phyloP scores from a whole-genome alignment of 2,113 vertebrate species.

The Apaloderma vittatum region DNA sequence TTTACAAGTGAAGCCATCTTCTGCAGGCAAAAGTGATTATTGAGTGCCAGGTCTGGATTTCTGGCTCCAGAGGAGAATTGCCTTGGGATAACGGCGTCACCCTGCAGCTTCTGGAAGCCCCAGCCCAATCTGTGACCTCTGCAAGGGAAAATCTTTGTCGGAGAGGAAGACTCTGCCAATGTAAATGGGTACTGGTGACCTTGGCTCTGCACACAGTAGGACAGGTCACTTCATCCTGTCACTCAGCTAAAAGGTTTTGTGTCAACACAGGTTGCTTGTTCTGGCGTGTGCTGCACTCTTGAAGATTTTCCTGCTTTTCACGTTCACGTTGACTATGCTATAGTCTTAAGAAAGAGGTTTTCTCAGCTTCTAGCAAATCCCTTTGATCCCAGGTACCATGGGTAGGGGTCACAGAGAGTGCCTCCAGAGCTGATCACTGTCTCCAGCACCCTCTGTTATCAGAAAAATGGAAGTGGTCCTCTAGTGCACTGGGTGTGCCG shows the following conservation, averaged over 20 bases:
- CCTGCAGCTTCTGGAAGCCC: not conserved
- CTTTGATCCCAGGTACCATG: not conserved
- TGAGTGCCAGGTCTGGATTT: not conserved
- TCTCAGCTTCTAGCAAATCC: not conserved
- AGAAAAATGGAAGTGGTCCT: not conserved
- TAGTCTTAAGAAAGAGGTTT: not conserved
- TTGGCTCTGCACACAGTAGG: not conserved
- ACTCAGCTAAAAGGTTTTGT: not conserved
- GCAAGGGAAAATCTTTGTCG: not conserved
- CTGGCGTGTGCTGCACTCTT: not conserved
- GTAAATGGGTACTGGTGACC: not conserved
- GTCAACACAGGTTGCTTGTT: conserved; percentile 16
- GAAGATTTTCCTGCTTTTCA: not conserved
- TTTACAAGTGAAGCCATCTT: not conserved
- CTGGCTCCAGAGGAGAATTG: not conserved
- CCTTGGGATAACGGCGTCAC: not conserved
- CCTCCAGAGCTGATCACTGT: rapidly evolving
- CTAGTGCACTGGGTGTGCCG: not conserved
- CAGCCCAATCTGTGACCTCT: not conserved
- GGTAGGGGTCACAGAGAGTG: not conserved
- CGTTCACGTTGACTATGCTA: not conserved
- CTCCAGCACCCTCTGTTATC: not conserved
- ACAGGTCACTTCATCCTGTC: not conserved
- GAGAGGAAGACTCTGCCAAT: not conserved
- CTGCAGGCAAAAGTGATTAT: not conserved